Percentiles rank a stretch among this genome's conserved stretches.
These are phyloP conservation scores for Benthosema pterotum DNA, from an alignment of 2,797 vertebrate species.

Conservation along the genomic window DNA sequence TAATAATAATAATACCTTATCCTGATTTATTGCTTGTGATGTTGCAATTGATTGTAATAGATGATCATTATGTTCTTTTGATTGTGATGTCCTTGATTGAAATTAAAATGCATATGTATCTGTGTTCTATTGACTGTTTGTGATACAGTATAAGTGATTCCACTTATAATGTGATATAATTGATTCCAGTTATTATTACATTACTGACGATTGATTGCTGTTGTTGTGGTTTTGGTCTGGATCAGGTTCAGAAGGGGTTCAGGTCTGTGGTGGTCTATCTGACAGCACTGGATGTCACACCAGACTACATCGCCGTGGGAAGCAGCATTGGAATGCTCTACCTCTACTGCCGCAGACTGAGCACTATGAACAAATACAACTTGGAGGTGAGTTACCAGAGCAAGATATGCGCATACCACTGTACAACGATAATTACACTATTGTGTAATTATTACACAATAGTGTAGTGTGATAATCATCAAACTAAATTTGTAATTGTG, in stretches of 20 bases:
- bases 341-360: slow-evolving; percentile 89
- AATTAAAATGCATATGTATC: too few species aligned
- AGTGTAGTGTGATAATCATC: too few species aligned
- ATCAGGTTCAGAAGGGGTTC: slow-evolving; percentile 86
- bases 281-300: slow-evolving; percentile 91
- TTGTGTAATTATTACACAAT: too few species aligned
- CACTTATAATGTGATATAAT: too few species aligned
- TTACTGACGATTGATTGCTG: slow-evolving; percentile 14
- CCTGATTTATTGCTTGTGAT: background rate
- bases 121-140: too few species aligned
- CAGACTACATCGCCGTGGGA: slow-evolving; percentile 93
- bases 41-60: background rate
- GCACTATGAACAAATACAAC: slow-evolving; percentile 94
- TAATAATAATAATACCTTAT: too few species aligned
- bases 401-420: too few species aligned
- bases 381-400: slow-evolving; percentile 83
- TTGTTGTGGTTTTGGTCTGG: background rate
- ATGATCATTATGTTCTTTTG: too few species aligned
- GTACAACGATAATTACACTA: too few species aligned
- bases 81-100: too few species aligned
- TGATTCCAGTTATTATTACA: background rate
- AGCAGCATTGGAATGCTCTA: slow-evolving; percentile 97
- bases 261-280: slow-evolving; percentile 93
- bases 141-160: too few species aligned
- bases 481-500: too few species aligned